phyloP scores from a whole-genome alignment of 2,113 vertebrate species.

The Thryonomys swinderianus region DNA sequence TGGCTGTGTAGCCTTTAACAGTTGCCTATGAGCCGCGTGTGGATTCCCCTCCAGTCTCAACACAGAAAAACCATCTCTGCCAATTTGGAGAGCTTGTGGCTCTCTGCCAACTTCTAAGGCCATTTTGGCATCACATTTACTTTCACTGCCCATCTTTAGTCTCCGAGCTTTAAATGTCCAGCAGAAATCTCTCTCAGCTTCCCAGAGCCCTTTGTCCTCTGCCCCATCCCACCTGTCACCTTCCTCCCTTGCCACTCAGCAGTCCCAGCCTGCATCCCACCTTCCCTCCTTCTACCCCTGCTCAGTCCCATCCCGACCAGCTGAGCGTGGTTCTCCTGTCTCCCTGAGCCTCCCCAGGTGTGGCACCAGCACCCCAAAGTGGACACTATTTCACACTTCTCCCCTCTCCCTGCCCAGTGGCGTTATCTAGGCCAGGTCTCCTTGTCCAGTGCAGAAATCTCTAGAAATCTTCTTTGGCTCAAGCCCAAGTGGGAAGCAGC shows the following conservation, averaged over 20 bases:
- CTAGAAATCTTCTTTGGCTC: not conserved
- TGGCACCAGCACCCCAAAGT: constrained; percentile 1
- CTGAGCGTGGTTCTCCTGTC: not conserved
- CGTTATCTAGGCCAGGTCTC: constrained; percentile 7
- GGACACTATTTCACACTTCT: not conserved
- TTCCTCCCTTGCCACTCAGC: not conserved
- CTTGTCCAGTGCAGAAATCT: not conserved
- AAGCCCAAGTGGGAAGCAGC: not conserved
- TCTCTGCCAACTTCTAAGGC: not conserved
- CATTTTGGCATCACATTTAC: not conserved
- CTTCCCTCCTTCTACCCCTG: not conserved
- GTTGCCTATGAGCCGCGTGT: not conserved
- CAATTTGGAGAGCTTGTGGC: not conserved
- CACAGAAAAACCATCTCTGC: not conserved
- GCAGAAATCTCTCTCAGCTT: not conserved
- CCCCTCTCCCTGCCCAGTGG: not conserved
- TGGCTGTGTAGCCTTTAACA: not conserved
- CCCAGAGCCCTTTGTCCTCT: not conserved
- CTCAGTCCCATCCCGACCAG: not conserved
- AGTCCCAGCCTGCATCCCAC: not conserved
- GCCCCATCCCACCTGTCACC: not conserved
- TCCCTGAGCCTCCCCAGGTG: not conserved
- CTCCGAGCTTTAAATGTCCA: not conserved
- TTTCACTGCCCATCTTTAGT: not conserved
- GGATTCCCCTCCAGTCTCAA: not conserved